Percentiles rank a stretch among this genome's conserved stretches.
These are phyloP conservation scores for Thecocarcelia acutangulata DNA, from an alignment of 2,888 invertebrate genomes.

Conservation along the genomic window DNA sequence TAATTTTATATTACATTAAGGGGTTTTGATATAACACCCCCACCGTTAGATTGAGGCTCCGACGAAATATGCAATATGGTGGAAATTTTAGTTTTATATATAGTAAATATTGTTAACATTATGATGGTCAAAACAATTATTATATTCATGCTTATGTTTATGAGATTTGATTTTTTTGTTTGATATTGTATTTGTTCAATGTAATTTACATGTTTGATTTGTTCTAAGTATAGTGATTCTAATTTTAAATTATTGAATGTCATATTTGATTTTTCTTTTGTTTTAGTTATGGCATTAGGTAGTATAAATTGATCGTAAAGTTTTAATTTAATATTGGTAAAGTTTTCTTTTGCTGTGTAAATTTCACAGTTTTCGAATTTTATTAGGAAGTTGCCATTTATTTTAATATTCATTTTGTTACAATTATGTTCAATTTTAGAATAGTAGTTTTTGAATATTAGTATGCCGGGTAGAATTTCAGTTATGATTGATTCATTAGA, in stretches of 20 bases:
- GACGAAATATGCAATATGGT: no score
- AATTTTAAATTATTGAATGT: slow-evolving; percentile 30
- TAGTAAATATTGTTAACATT: no score
- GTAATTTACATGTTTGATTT: slow-evolving; percentile 46
- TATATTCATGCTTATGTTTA: no score
- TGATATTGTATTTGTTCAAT: no score
- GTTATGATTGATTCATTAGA: slow-evolving; percentile 26
- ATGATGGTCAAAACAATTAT: no score
- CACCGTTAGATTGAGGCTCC: no score
- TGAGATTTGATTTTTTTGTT: no score
- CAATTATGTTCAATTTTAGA: slow-evolving; percentile 39
- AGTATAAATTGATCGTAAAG: slow-evolving; percentile 58
- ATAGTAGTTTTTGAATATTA: slow-evolving; percentile 55
- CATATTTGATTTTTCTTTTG: slow-evolving; percentile 44
- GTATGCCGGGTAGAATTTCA: slow-evolving; percentile 56
- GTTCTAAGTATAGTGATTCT: slow-evolving; percentile 40
- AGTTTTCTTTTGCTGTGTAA: slow-evolving; percentile 46
- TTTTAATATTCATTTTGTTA: slow-evolving; percentile 52
- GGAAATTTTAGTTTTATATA: no score
- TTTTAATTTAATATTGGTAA: slow-evolving; percentile 49
- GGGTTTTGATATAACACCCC: no score
- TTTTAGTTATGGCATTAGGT: slow-evolving; percentile 60
- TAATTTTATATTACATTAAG: no score
- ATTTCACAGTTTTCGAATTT: slow-evolving; percentile 63
- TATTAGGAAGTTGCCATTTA: slow-evolving; percentile 51